phyloP scores from a whole-genome alignment of 2,888 invertebrate species.

The Crematogaster levior region DNA sequence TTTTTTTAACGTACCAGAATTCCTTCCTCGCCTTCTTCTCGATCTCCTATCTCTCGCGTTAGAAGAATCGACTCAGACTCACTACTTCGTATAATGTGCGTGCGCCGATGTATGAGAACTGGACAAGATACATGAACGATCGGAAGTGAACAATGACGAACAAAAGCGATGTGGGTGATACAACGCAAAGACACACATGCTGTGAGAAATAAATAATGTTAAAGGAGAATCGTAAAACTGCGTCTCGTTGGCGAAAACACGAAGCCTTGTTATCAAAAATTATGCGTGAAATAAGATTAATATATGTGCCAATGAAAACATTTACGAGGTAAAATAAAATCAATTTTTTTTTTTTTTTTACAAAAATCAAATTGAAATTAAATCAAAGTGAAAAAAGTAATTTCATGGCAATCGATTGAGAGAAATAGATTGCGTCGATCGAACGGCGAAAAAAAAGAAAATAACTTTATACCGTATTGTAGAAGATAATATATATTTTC shows the following conservation, averaged over 20 bases:
- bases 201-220: not conserved
- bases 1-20: conserved; percentile 36
- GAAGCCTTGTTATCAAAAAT: not conserved
- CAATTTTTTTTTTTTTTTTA: no score
- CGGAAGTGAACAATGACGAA: conserved; percentile 44
- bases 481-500: conserved; percentile 77
- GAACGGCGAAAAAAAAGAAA: conserved; percentile 63
- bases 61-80: not conserved
- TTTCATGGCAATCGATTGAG: conserved; percentile 36
- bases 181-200: not conserved
- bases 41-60: conserved; percentile 13
- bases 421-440: conserved; percentile 68
- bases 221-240: not conserved
- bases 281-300: not conserved
- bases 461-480: conserved; percentile 70
- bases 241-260: not conserved
- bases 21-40: conserved; percentile 7
- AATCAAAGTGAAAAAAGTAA: conserved; percentile 1
- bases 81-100: conserved; percentile 55
- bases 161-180: conserved; percentile 27
- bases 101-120: conserved; percentile 34
- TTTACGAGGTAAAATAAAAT: not conserved
- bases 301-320: not conserved
- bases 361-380: no score
- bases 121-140: conserved; percentile 6